Evolutionary conservation across 1,140 invertebrate genomes (phyloP), one percentile per base, ranked within the genome.

Genomic region (Bicyclus anynana): DNA sequence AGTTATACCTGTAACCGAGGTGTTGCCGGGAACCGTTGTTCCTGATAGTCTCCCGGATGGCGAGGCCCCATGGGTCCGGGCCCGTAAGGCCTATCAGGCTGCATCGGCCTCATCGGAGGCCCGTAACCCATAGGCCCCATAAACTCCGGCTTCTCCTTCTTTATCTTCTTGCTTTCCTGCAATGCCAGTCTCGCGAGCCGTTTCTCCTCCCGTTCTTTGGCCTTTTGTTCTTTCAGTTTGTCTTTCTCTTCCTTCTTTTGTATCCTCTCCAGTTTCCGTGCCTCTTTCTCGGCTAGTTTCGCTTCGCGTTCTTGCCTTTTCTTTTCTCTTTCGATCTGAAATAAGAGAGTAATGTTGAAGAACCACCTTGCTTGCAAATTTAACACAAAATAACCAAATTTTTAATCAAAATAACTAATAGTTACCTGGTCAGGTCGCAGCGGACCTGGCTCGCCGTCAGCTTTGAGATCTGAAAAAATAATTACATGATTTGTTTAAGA

Each of bases 221-320:
- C 87, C 35, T 82, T 89, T 54, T 74, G 73, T 49, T 89, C 89
- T 62, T 93, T 92, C n/a, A 89, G 64, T 35, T 91, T 89, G 5
- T 91, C 90, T 49, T 92, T 92, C 57, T 92, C 92, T 49, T 92
- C 74, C 58, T 92, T 92, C 60, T 93, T 92, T 12, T 91, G 91
- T 40, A 92, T 75, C 0, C 91, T 80, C 27, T 92, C 91, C 26
- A 90, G 79, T 53, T 90, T 90, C 38, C 90, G 90, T 27, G 91
- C 91, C 62, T 92, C 92, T 42, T 91, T 92, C 18, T 91, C 91
- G n/a, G 91, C 90, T 59, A 77, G 69, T 56, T 88, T 89, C 12
- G 84, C 87, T 73, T 89, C 86, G 13, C 78, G 77, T 50, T 90
- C 89, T 53, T 77, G 77, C 0, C 83, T 72, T 61, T 89, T 90